Percentiles rank a stretch among this genome's conserved stretches.
Evolutionary conservation across 2,888 invertebrate genomes (phyloP).

Genomic region (Cerceris ruficornis): DNA sequence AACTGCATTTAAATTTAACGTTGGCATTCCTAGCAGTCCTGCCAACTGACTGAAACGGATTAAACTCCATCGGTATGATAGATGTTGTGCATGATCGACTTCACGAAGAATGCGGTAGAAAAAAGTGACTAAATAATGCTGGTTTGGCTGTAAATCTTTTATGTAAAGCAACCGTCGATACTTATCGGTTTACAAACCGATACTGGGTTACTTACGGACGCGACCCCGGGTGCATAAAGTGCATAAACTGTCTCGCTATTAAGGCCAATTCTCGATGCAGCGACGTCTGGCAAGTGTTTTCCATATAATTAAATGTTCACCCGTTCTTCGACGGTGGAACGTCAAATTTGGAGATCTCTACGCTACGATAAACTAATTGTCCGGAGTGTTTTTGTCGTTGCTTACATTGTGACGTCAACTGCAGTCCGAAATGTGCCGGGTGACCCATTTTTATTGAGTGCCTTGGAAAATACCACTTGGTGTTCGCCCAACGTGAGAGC

Average conservation of each 20-base stretch:
- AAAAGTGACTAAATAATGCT: neutral
- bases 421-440: neutral
- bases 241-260: constrained; percentile 38
- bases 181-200: constrained; percentile 10
- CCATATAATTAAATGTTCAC: constrained; percentile 28
- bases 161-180: constrained; percentile 30
- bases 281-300: constrained; percentile 15
- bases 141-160: constrained; percentile 11
- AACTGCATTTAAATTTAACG: no score
- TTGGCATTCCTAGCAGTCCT: no score
- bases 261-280: constrained; percentile 27
- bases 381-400: neutral
- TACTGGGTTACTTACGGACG: constrained; percentile 37
- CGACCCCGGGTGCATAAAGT: constrained; percentile 25
- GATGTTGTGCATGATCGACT: neutral
- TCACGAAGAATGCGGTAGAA: neutral
- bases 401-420: neutral
- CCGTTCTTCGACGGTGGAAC: constrained; percentile 15
- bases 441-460: neutral
- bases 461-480: no score
- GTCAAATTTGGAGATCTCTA: constrained; percentile 5
- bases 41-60: no score
- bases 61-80: no score
- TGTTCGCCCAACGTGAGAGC: no score
- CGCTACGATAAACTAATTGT: neutral